Percentiles rank a stretch among this genome's conserved stretches.
Evolutionary conservation across 2,888 invertebrate species (phyloP).

Genomic region (Catonia carolina): DNA sequence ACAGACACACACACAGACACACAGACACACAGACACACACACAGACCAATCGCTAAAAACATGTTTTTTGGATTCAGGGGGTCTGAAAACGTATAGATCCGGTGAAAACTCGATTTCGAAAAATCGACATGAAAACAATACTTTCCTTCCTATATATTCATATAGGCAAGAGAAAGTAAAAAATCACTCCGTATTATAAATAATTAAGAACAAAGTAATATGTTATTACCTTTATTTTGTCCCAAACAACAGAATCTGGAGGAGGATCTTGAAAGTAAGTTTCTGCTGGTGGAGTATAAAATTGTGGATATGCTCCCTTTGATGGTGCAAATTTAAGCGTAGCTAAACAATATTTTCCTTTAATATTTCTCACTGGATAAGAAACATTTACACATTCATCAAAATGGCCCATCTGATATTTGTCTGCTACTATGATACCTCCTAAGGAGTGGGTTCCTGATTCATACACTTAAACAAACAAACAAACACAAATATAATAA

Average conservation of each 20-base stretch:
- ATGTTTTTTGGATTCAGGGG: too few species aligned
- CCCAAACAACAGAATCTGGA: constrained; percentile 19
- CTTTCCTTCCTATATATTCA: too few species aligned
- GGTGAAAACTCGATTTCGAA: too few species aligned
- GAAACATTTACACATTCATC: constrained; percentile 57
- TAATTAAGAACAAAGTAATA: too few species aligned
- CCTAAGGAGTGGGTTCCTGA: constrained; percentile 61
- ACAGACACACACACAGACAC: background rate
- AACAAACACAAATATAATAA: too few species aligned
- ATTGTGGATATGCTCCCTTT: constrained; percentile 41
- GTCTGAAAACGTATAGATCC: too few species aligned
- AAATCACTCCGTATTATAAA: too few species aligned
- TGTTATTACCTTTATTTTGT: constrained; percentile 23
- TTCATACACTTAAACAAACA: constrained; percentile 54
- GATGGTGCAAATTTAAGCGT: constrained; percentile 47
- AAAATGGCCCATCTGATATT: constrained; percentile 63
- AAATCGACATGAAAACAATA: too few species aligned
- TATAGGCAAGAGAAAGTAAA: too few species aligned
- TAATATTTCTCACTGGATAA: background rate
- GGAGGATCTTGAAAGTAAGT: constrained; percentile 48
- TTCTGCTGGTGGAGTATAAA: constrained; percentile 44
- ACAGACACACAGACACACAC: too few species aligned
- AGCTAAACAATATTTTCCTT: constrained; percentile 58
- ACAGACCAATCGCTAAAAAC: too few species aligned
- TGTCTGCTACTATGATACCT: constrained; percentile 59